These are phyloP conservation scores for Oikopleura dioica DNA, from an alignment of 23 tunicate species.

Conservation along the genomic window DNA sequence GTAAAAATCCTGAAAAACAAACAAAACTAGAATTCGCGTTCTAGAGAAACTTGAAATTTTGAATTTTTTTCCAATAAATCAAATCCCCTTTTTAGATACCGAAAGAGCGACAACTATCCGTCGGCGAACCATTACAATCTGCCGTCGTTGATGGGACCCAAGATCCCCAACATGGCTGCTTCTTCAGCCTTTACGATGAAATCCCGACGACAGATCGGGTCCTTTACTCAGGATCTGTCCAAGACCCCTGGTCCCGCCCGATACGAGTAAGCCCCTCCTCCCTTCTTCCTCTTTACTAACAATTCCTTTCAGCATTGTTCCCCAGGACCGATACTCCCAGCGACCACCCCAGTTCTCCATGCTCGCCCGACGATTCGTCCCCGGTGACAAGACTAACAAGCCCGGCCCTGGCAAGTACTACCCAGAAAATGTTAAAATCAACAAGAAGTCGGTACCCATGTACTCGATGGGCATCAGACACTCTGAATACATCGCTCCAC, in stretches of 20 bases:
- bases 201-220: slow-evolving; percentile 37
- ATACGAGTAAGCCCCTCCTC: slow-evolving; percentile 15
- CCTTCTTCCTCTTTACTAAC: slow-evolving; percentile 33
- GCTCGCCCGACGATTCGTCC: slow-evolving; percentile 58
- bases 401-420: slow-evolving; percentile 83
- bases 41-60: too few relatives aligned
- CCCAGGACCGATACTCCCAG: slow-evolving; percentile 30
- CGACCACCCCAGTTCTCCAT: slow-evolving; percentile 57
- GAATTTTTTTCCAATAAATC: too few relatives aligned
- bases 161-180: slow-evolving; percentile 47
- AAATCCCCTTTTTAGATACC: too few relatives aligned
- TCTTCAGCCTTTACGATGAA: slow-evolving; percentile 56
- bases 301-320: slow-evolving; percentile 25
- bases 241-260: slow-evolving; percentile 79
- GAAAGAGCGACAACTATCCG: slow-evolving; percentile 47
- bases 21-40: too few relatives aligned
- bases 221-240: slow-evolving; percentile 60
- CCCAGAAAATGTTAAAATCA: slow-evolving; percentile 43
- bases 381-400: slow-evolving; percentile 78
- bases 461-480: slow-evolving; percentile 75
- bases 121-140: slow-evolving; percentile 56
- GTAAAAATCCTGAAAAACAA: too few relatives aligned
- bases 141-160: slow-evolving; percentile 46
- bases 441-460: slow-evolving; percentile 38
- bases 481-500: slow-evolving; percentile 68